phyloP scores from a whole-genome alignment of 2,888 invertebrate species.

The Acrocera orbiculus region DNA sequence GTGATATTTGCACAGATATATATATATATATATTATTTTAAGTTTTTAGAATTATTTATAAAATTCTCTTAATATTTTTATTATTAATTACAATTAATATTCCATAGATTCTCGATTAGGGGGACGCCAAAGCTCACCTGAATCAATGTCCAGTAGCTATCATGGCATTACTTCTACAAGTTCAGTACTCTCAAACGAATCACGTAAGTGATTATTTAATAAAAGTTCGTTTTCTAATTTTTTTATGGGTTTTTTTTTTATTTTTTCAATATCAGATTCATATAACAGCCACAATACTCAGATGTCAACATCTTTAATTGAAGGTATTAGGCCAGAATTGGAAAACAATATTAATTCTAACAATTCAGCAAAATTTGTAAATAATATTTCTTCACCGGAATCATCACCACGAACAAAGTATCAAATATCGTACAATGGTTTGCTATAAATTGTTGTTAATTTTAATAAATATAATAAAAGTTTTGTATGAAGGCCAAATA shows the following conservation, averaged over 20 bases:
- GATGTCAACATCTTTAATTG: conserved; percentile 31
- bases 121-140: conserved; percentile 43
- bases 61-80: neutral
- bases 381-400: conserved; percentile 25
- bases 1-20: neutral
- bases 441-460: neutral
- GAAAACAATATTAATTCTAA: conserved; percentile 30
- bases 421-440: conserved; percentile 28
- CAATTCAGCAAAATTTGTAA: conserved; percentile 19
- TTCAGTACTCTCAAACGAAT: conserved; percentile 20
- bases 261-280: conserved; percentile 14
- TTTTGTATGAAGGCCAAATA: neutral
- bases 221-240: conserved; percentile 1
- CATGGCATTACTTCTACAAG: conserved; percentile 34
- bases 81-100: neutral
- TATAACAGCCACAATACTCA: conserved; percentile 24
- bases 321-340: conserved; percentile 38
- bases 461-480: neutral
- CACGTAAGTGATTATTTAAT: conserved; percentile 15
- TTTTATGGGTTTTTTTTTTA: conserved; percentile 3
- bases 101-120: conserved; percentile 29
- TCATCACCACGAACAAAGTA: conserved; percentile 28
- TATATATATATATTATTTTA: neutral
- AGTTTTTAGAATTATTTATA: neutral
- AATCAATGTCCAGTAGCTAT: conserved; percentile 55